phyloP scores from a whole-genome alignment of 2,113 vertebrate genomes.

The Felis chaus region DNA sequence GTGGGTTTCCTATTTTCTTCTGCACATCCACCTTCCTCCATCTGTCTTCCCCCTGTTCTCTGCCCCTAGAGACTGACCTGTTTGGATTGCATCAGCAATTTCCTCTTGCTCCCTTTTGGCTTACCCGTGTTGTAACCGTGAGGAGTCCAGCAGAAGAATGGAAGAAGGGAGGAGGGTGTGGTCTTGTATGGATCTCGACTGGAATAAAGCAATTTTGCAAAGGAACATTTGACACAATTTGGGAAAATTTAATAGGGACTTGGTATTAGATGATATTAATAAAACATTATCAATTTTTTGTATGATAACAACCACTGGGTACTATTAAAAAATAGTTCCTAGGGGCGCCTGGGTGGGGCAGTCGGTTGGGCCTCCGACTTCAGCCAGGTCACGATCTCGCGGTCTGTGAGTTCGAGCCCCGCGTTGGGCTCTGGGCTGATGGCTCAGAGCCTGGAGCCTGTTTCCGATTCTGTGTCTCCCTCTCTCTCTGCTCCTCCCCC shows the following conservation, averaged over 20 bases:
- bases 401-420: no score
- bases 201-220: background rate
- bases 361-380: no score
- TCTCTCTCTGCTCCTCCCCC: no score
- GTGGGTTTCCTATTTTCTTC: background rate
- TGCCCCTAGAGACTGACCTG: background rate
- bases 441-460: no score
- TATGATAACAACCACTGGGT: background rate
- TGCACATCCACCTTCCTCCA: no score
- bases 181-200: background rate
- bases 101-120: no score
- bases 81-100: background rate
- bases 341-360: no score
- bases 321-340: background rate
- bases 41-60: background rate
- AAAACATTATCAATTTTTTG: background rate
- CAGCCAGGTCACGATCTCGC: no score
- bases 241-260: background rate
- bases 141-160: background rate
- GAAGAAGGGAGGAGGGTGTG: accelerated
- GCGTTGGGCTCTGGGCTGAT: no score
- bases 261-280: background rate
- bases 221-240: background rate
- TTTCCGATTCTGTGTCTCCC: no score
- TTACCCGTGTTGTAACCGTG: background rate